Evolutionary conservation across 2,113 vertebrate species (phyloP).

Genomic region (Morone chrysops): DNA sequence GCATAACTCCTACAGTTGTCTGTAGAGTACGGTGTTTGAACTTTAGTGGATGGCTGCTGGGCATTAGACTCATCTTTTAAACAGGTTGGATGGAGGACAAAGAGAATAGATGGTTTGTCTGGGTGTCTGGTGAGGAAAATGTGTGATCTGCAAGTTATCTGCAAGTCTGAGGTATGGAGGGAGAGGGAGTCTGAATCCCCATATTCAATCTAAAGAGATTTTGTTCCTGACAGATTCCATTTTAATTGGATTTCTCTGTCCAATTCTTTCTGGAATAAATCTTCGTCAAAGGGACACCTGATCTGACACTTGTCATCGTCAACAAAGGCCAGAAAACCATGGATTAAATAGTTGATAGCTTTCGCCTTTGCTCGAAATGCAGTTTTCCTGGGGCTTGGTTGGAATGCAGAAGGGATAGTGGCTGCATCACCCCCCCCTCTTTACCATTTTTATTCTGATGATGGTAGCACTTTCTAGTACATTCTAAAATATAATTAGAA

Average conservation of each 20-base stretch:
- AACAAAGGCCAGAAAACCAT: slow-evolving; percentile 65
- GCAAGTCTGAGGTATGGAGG: slow-evolving; percentile 32
- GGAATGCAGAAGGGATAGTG: not conserved
- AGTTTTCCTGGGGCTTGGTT: slow-evolving; percentile 1
- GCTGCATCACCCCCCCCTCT: not conserved
- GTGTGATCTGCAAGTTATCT: slow-evolving; percentile 67
- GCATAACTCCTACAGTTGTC: slow-evolving; percentile 37
- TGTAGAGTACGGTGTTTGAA: slow-evolving; percentile 32
- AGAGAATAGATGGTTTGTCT: slow-evolving; percentile 63
- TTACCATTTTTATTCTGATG: slow-evolving; percentile 17
- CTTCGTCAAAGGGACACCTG: slow-evolving; percentile 67
- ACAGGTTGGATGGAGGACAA: slow-evolving; percentile 32
- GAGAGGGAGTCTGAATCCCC: slow-evolving; percentile 34
- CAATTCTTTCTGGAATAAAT: slow-evolving; percentile 66
- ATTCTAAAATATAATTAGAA: slow-evolving; percentile 14
- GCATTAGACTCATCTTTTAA: slow-evolving; percentile 19
- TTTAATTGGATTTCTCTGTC: slow-evolving; percentile 74
- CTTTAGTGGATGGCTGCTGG: slow-evolving; percentile 16
- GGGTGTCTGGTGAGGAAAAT: slow-evolving; percentile 49
- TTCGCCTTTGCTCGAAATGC: slow-evolving; percentile 1
- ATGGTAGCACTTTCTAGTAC: not conserved
- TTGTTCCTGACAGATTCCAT: slow-evolving; percentile 60
- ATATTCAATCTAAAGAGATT: slow-evolving; percentile 60
- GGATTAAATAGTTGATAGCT: slow-evolving; percentile 47
- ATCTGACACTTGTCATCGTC: slow-evolving; percentile 61